These are phyloP conservation scores for Bicyclus anynana DNA, from an alignment of 1,140 invertebrate species.

Conservation along the genomic window DNA sequence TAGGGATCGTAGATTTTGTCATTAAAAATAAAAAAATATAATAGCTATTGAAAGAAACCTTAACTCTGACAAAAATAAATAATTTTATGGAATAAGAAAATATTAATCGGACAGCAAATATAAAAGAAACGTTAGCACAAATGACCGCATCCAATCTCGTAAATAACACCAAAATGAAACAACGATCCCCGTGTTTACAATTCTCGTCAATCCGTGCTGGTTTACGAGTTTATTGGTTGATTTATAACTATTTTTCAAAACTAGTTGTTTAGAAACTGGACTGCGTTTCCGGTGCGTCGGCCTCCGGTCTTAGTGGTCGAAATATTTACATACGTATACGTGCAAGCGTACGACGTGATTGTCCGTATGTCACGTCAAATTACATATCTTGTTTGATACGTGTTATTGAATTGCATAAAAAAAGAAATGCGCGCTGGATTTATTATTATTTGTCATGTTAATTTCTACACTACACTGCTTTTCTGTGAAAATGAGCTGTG, in stretches of 20 bases:
- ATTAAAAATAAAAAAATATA: no score
- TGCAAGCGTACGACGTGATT: constrained; percentile 5
- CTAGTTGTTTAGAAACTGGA: constrained; percentile 30
- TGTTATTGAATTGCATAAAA: no score
- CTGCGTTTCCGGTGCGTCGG: constrained; percentile 16
- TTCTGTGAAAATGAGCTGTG: no score
- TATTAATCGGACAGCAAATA: neutral
- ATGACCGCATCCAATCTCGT: constrained; percentile 3
- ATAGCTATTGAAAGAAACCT: neutral
- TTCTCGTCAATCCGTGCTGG: constrained; percentile 26
- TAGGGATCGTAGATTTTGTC: no score
- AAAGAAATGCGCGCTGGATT: no score
- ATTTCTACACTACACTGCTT: no score
- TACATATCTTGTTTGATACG: no score
- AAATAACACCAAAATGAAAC: constrained; percentile 11
- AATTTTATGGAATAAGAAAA: neutral
- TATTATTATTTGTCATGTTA: no score
- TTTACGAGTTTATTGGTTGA: constrained; percentile 30
- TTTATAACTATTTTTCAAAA: constrained; percentile 19
- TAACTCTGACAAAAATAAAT: neutral
- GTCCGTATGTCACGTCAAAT: constrained; percentile 8
- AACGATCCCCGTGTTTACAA: constrained; percentile 14
- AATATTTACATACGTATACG: constrained; percentile 13
- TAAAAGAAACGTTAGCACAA: neutral
- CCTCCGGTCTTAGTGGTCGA: constrained; percentile 12